phyloP scores from a whole-genome alignment of 2,113 vertebrate species.

The Rana temporaria region DNA sequence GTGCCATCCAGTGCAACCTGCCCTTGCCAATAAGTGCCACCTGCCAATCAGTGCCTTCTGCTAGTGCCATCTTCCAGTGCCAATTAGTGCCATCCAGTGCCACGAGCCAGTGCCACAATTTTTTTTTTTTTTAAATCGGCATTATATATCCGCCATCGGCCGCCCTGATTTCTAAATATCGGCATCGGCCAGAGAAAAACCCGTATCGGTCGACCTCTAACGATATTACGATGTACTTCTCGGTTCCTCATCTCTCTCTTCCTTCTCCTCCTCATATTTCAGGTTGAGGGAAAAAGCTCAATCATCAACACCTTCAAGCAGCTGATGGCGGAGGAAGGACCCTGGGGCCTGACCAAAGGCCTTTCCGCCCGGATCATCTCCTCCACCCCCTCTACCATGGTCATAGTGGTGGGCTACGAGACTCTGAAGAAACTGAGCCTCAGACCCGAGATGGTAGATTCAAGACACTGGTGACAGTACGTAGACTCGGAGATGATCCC shows the following conservation, averaged over 20 bases:
- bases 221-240: too few species aligned
- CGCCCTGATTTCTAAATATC: too few species aligned
- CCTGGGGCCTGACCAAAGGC: conserved; percentile 89
- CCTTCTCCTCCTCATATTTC: conserved; percentile 1
- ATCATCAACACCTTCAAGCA: conserved; percentile 89
- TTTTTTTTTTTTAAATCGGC: too few species aligned
- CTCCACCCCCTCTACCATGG: conserved; percentile 86
- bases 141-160: too few species aligned
- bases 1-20: too few species aligned
- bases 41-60: too few species aligned
- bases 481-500: background rate
- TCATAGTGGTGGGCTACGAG: conserved; percentile 95
- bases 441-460: conserved; percentile 86
- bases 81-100: too few species aligned
- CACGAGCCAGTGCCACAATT: too few species aligned
- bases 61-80: too few species aligned
- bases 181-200: too few species aligned
- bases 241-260: background rate
- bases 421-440: conserved; percentile 96
- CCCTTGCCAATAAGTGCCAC: too few species aligned
- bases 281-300: conserved; percentile 93
- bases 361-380: conserved; percentile 94
- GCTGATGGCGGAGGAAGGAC: conserved; percentile 89
- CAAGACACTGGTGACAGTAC: conserved; percentile 85
- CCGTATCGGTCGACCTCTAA: too few species aligned